Evolutionary conservation across 2,888 invertebrate genomes (phyloP), one percentile per base, ranked within the genome.

Genomic region (Philereme vetulata): DNA sequence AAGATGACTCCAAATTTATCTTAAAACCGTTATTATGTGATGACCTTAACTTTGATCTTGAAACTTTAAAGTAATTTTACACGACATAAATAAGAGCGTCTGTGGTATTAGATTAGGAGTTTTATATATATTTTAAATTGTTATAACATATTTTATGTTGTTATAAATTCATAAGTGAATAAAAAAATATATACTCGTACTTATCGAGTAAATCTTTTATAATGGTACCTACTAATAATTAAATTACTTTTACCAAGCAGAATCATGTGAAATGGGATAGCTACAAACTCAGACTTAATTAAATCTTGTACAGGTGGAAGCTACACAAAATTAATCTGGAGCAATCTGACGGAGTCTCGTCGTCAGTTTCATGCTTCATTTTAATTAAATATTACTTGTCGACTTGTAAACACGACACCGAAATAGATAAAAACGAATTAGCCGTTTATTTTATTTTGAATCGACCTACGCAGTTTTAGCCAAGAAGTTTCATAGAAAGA

Each of bases 251-350:
- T 53, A 58, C 56, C 47, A 66, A 77, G 69, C 73, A 76, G 75
- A 76, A 85, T 83, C 79, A 85, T 82, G 78, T 85, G 81, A 84
- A 88, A 88, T 77, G 76, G 84, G 87, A 86, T 83, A 84, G 78
- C 80, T 86, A 84, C 86, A 74, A 82, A 84, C 80, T 80, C 74
- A 70, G 68, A 72, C 76, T 80, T 88, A 88, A 91, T 90, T 89
- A 90, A 88, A 88, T 90, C 85, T 81, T 76, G 81, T 88, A 84
- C 88, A 90, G 88, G 88, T 88, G 85, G 86, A 75, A 80, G 83
- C 78, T 76, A 81, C 81, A 81, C 82, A 80, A 82, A 90, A 88
- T 90, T 88, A 90, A 90, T 88, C 84, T 81, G 71, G 73, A 71
- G 81, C 84, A 83, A 85, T 86, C 87, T 87, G 86, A 86, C 81